Base-by-base conservation (phyloP, 1,140 invertebrate genomes). In the Heterodera carotae region DNA sequence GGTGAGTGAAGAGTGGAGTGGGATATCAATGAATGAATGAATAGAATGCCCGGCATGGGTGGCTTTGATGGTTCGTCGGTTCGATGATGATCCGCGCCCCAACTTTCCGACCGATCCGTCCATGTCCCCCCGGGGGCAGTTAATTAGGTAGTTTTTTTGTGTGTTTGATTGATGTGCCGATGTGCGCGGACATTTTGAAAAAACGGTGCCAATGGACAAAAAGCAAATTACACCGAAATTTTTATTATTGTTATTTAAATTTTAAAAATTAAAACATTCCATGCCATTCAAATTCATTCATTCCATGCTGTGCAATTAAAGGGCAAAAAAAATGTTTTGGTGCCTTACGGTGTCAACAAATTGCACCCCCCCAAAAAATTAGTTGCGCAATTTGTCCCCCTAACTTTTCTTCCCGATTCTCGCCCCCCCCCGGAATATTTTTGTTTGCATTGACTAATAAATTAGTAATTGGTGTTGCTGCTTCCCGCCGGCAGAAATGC, bases 331-430 rank as follows among this genome's bases (percentile, higher is more conserved):
- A 29, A 71, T 71, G 12, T 53, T 53, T 53, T 10, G 48, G 39
- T 1, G 6, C 12, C 39, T 39, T 39, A 8, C 12, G 39, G 39
- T 39, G 39, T 12, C 39, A 39, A 39, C 48, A 53, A 53, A 53
- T 53, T 53, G 39, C 12, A 8, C 7, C 48, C 1, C 4, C 7
- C 48, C 1, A 22, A 22, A 22, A 53, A 53, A 15, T 53, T 53
- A 22, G 12, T 53, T 71, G 69, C 69, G 69, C 69, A 71, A 71
- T 71, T 71, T 36, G 36, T 39, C 69, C 72, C n/a, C 39, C 29
- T 33, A 74, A 67, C 6, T 66, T 12, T 15, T 64, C 34, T 67
- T 12, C 48, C 12, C 48, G 0, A 22, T 53, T 53, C 48, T 53
- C 48, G 48, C 48, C 48, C 48, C 48, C n/a, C n/a, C n/a, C n/a